A percentile compares a stretch with the other conserved stretches of the same genome.
These are phyloP conservation scores for Microcebus tavaratra DNA, from an alignment of 2,113 vertebrate genomes.

Conservation along the genomic window DNA sequence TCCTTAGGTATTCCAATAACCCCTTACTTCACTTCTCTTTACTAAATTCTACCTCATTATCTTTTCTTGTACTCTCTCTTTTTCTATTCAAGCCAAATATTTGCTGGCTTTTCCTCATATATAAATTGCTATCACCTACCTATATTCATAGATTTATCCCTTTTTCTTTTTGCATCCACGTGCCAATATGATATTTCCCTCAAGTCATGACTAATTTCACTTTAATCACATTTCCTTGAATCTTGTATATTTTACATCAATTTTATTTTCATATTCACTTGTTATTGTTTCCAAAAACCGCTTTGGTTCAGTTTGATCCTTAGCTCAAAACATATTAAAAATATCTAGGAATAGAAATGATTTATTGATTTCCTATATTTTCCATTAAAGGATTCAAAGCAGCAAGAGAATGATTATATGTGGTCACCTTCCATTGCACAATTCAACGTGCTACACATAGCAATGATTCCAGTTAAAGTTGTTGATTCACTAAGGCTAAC, in stretches of 20 bases:
- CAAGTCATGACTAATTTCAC: neutral
- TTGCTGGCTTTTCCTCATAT: neutral
- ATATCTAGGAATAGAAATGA: neutral
- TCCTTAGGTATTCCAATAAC: neutral
- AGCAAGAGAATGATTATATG: neutral
- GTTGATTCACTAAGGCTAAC: neutral
- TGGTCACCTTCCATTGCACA: neutral
- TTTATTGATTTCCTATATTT: neutral
- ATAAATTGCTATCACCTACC: neutral
- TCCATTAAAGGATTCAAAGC: neutral
- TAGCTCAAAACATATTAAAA: slow-evolving; percentile 11
- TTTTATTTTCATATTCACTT: slow-evolving; percentile 18
- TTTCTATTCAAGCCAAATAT: neutral
- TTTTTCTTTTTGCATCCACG: neutral
- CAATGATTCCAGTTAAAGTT: neutral
- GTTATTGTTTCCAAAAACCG: neutral
- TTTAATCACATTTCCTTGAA: neutral
- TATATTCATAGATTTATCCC: neutral
- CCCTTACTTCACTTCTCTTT: neutral
- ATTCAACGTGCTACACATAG: neutral
- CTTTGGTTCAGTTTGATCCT: neutral
- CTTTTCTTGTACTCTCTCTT: neutral
- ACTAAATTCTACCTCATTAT: neutral
- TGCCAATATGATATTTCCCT: neutral
- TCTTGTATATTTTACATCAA: neutral